These are phyloP conservation scores for Resseliella maxima DNA, from an alignment of 2,888 invertebrate genomes.

Conservation along the genomic window DNA sequence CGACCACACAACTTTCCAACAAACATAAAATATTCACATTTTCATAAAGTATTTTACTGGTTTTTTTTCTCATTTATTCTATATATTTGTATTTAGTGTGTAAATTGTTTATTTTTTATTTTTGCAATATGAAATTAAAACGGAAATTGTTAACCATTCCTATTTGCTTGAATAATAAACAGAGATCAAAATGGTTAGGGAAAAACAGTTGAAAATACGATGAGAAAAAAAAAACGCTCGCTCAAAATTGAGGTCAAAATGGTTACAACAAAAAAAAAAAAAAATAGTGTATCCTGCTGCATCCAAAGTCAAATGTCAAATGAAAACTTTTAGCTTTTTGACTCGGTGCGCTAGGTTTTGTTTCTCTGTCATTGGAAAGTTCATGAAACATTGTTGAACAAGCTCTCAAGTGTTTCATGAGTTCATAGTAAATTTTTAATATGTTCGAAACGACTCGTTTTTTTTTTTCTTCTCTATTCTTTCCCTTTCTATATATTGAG, in stretches of 20 bases:
- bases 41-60: not conserved
- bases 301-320: conserved; percentile 17
- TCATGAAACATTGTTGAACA: not conserved
- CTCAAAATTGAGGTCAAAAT: conserved; percentile 32
- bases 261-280: not conserved
- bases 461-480: not conserved
- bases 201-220: not conserved
- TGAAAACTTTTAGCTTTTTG: conserved; percentile 7
- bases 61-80: not conserved
- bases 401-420: not conserved
- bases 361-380: not conserved
- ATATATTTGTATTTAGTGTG: not conserved
- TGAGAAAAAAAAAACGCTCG: not conserved
- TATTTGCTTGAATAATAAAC: not conserved
- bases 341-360: no score
- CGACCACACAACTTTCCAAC: not conserved
- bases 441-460: not conserved
- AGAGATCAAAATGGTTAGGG: not conserved
- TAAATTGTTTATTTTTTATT: not conserved
- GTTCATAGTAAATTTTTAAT: not conserved
- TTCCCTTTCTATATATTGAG: no score
- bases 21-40: not conserved
- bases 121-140: not conserved
- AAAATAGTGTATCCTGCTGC: not conserved
- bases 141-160: not conserved